Evolutionary conservation across 2,113 vertebrate genomes (phyloP).

Genomic region (cattle (Bos taurus)): ARS-UCD2.0 NC_037333.1:69635001-69635500

Average conservation of each 20-base stretch:
- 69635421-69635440: slow-evolving; percentile 73
- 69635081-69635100: not conserved
- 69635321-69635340: slow-evolving; percentile 66
- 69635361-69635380: slow-evolving; percentile 74
- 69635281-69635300: slow-evolving; percentile 57
- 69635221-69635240: slow-evolving; percentile 55
- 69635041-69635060: not conserved
- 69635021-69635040: not conserved
- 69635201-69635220: slow-evolving; percentile 62
- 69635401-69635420: slow-evolving; percentile 71
- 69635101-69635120: not conserved
- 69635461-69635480: slow-evolving; percentile 74
- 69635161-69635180: not conserved
- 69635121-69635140: not conserved
- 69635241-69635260: slow-evolving; percentile 56
- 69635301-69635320: slow-evolving; percentile 71
- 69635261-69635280: slow-evolving; percentile 53
- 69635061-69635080: not conserved
- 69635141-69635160: not conserved
- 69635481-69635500: slow-evolving; percentile 62
- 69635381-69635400: slow-evolving; percentile 58
- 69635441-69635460: slow-evolving; percentile 78
- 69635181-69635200: slow-evolving; percentile 13
- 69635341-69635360: slow-evolving; percentile 73
- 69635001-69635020: not conserved